Evolutionary conservation across 2,888 invertebrate genomes (phyloP), one percentile per base, ranked within the genome.

Genomic region (Latrodectus hesperus): DNA sequence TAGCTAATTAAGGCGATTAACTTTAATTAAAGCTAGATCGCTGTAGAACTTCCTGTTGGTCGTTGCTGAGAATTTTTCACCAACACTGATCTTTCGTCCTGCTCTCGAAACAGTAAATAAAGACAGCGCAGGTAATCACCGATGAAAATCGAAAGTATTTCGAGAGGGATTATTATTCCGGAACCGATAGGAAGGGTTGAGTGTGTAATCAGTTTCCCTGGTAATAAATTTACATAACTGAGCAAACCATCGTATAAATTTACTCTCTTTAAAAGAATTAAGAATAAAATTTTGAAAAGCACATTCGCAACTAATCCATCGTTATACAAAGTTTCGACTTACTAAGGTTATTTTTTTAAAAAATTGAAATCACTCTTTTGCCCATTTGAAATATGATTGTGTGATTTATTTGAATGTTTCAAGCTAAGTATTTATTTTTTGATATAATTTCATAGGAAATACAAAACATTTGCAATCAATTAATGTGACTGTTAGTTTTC

Each of bases 1-100:
- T 71, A 71, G 60, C 70, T 83, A 83, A 83, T 83, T 83, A 83
- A 83, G 83, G 76, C 83, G 83, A 83, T 83, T 83, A 83, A 71
- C 83, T 83, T 83, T 83, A 83, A 83, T 83, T 83, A 83, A 83
- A 83, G 38, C 22, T 38, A 53, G 53, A 67, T 78, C 17, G 52
- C n/a, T 9, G 55, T 16, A 55, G 55, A 60, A 22, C 70, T 70
- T 78, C 55, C 38, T 3, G 71, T 53, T 12, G 70, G 26, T 49
- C 17, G 49, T 60, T 16, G 14, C 60, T 60, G 60, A 38, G 38
- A 38, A 38, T 38, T 38, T 38, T 38, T 38, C 38, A 38, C 38
- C 38, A 38, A 38, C 38, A 38, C 38, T 38, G 38, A 38, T 38
- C 38, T 38, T 38, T 38, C 5, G 38, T 38, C 38, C 38, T 38